These are phyloP conservation scores for Helicoverpa assulta DNA, from an alignment of 2,888 invertebrate genomes.

Conservation along the genomic window DNA sequence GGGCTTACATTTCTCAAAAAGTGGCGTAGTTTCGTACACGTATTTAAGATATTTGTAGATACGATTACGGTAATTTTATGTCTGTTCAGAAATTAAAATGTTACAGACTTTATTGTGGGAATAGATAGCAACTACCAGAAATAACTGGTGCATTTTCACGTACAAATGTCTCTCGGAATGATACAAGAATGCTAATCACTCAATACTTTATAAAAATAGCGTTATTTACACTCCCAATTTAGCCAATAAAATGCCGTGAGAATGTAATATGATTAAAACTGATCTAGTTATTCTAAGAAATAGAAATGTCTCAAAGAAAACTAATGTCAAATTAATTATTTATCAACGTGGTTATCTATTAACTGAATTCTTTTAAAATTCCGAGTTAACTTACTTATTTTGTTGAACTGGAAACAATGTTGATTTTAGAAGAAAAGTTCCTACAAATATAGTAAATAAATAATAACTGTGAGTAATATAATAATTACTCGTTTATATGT, in stretches of 20 bases:
- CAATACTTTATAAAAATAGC: slow-evolving; percentile 10
- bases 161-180: slow-evolving; percentile 14
- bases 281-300: background rate
- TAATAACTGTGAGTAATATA: no score
- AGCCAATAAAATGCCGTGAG: background rate
- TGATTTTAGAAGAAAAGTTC: background rate
- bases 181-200: slow-evolving; percentile 23
- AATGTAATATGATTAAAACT: background rate
- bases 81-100: background rate
- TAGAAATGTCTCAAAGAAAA: slow-evolving; percentile 5
- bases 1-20: no score
- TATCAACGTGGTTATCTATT: background rate
- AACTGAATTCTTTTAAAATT: background rate
- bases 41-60: no score
- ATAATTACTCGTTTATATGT: no score
- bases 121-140: background rate
- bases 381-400: no score
- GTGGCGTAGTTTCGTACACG: no score
- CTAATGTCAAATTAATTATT: background rate
- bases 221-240: slow-evolving; percentile 17
- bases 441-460: no score
- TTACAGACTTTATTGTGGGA: background rate
- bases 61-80: background rate
- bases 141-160: slow-evolving; percentile 5
- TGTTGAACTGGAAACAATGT: no score